A percentile compares a stretch with the other conserved stretches of the same genome.
These are phyloP conservation scores for Diogma glabrata DNA, from an alignment of 2,888 invertebrate species.

Conservation along the genomic window DNA sequence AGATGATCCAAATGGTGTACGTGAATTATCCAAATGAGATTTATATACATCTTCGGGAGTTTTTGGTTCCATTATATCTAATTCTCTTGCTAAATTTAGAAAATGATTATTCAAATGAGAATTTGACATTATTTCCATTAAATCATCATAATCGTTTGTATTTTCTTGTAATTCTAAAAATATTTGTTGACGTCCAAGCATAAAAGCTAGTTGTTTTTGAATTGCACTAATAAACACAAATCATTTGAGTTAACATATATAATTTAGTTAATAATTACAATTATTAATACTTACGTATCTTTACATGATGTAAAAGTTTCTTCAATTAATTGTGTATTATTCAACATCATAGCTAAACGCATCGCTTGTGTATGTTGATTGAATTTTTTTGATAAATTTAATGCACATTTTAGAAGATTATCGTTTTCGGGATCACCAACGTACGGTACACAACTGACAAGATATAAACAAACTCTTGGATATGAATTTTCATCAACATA, in stretches of 20 bases:
- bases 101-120: slow-evolving; percentile 88
- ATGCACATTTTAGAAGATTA: slow-evolving; percentile 68
- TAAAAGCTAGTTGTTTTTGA: slow-evolving; percentile 90
- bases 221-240: slow-evolving; percentile 36
- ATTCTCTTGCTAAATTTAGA: slow-evolving; percentile 83
- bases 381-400: slow-evolving; percentile 77
- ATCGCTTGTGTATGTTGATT: slow-evolving; percentile 81
- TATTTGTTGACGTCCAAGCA: slow-evolving; percentile 89
- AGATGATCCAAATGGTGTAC: slow-evolving; percentile 60
- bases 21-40: slow-evolving; percentile 83
- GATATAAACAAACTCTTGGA: slow-evolving; percentile 83
- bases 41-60: slow-evolving; percentile 99
- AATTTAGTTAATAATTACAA: slow-evolving; percentile 8
- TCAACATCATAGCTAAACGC: slow-evolving; percentile 82
- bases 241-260: slow-evolving; percentile 1
- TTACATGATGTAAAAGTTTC: slow-evolving; percentile 74
- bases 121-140: slow-evolving; percentile 87
- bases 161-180: slow-evolving; percentile 67
- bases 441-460: slow-evolving; percentile 80
- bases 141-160: slow-evolving; percentile 54
- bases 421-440: slow-evolving; percentile 91
- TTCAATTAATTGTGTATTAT: slow-evolving; percentile 65
- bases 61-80: slow-evolving; percentile 99
- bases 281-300: slow-evolving; percentile 55
- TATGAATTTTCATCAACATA: slow-evolving; percentile 85